Evolutionary conservation across 2,113 vertebrate species (phyloP).

Genomic region (Psilopsiagon aurifrons): DNA sequence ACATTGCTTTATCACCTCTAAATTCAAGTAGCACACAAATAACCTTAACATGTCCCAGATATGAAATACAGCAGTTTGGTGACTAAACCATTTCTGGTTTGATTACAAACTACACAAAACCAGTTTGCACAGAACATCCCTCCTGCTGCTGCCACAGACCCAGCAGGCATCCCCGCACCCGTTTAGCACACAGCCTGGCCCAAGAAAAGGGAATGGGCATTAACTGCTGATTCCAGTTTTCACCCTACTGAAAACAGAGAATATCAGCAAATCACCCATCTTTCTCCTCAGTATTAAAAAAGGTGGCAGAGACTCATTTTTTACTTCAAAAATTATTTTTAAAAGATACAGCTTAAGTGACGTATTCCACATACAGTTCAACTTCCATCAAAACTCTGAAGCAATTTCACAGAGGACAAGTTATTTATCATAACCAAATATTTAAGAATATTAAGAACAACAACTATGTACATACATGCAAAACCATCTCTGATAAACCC

Average conservation of each 20-base stretch:
- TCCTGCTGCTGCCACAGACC: background rate
- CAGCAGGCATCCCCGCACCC: background rate
- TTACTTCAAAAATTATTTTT: background rate
- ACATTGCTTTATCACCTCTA: background rate
- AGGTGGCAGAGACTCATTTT: background rate
- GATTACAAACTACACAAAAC: background rate
- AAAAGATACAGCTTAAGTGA: background rate
- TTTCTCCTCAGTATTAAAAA: background rate
- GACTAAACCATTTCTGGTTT: background rate
- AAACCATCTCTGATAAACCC: slow-evolving; percentile 10
- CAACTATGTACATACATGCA: background rate
- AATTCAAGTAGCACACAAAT: background rate
- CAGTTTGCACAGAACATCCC: background rate
- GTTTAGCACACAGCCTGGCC: background rate
- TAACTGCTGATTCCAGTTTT: background rate
- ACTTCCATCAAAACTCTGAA: background rate
- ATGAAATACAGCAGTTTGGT: background rate
- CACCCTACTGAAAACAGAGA: background rate
- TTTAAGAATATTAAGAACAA: background rate
- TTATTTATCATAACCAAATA: background rate
- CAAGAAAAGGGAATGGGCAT: background rate
- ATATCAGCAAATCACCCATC: background rate
- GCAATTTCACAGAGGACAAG: background rate
- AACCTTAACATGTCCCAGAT: background rate
- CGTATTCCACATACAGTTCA: background rate